phyloP scores from a whole-genome alignment of 2,113 vertebrate species.

The Cyprinodon variegatus region DNA sequence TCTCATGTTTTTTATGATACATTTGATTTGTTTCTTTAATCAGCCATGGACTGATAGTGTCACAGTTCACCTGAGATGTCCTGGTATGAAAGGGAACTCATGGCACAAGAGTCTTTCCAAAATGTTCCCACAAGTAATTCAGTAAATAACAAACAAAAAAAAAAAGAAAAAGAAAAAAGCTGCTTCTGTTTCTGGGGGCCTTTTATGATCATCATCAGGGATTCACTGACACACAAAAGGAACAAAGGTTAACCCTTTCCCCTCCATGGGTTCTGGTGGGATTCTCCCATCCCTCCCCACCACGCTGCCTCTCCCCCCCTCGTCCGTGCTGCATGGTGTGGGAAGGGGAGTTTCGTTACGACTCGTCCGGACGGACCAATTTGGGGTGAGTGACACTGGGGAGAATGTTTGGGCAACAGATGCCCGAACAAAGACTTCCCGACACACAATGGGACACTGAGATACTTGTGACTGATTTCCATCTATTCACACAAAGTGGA shows the following conservation, averaged over 20 bases:
- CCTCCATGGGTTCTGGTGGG: conserved; percentile 28
- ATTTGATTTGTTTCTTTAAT: no score
- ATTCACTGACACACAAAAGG: conserved; percentile 46
- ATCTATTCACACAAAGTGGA: conserved; percentile 70
- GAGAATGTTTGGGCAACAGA: conserved; percentile 75
- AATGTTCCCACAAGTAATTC: conserved; percentile 42
- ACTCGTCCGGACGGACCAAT: conserved; percentile 60
- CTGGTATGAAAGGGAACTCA: background rate
- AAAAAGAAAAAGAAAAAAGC: background rate
- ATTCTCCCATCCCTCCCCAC: conserved; percentile 41
- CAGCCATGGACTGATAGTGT: no score
- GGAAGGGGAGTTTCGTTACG: conserved; percentile 54
- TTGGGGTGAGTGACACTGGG: conserved; percentile 62
- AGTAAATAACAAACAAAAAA: conserved; percentile 4
- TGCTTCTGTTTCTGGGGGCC: background rate
- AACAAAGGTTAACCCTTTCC: conserved; percentile 63
- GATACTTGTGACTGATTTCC: conserved; percentile 74
- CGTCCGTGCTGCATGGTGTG: conserved; percentile 25
- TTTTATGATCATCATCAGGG: conserved; percentile 50
- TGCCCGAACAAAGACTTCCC: conserved; percentile 70
- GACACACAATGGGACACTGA: conserved; percentile 52
- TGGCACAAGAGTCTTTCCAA: background rate
- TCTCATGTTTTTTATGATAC: no score
- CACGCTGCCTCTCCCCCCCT: conserved; percentile 19
- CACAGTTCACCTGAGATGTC: no score